Percentiles rank a stretch among this genome's conserved stretches.
phyloP scores from a whole-genome alignment of 2,797 vertebrate species.

The Melopsittacus undulatus region DNA sequence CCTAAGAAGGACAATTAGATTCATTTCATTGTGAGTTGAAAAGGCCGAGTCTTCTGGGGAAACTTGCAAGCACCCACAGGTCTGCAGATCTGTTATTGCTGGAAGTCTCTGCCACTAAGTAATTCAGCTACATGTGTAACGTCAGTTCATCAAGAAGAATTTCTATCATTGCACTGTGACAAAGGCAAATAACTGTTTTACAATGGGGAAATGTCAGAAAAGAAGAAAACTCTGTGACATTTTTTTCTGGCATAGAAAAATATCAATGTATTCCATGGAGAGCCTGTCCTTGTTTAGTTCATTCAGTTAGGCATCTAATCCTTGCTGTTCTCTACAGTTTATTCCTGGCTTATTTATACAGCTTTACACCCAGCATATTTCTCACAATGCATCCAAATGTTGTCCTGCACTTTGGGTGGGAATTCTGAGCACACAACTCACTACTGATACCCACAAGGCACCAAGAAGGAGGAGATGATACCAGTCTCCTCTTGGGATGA shows the following conservation, averaged over 20 bases:
- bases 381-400: neutral
- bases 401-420: neutral
- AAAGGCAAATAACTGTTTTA: neutral
- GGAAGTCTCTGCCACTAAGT: neutral
- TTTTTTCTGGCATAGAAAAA: neutral
- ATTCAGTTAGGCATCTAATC: neutral
- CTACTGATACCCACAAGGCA: neutral
- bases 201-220: neutral
- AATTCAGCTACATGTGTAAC: neutral
- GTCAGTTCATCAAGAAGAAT: neutral
- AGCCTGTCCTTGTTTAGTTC: neutral
- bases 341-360: neutral
- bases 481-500: rapidly evolving
- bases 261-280: rapidly evolving
- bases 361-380: neutral
- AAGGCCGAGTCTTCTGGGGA: neutral
- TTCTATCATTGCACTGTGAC: neutral
- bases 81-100: neutral
- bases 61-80: neutral
- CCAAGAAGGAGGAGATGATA: neutral
- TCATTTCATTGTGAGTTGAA: neutral
- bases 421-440: neutral
- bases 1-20: neutral
- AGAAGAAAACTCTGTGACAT: neutral
- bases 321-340: neutral